These are phyloP conservation scores for Notothenia rossii DNA, from an alignment of 2,113 vertebrate genomes.

Conservation along the genomic window DNA sequence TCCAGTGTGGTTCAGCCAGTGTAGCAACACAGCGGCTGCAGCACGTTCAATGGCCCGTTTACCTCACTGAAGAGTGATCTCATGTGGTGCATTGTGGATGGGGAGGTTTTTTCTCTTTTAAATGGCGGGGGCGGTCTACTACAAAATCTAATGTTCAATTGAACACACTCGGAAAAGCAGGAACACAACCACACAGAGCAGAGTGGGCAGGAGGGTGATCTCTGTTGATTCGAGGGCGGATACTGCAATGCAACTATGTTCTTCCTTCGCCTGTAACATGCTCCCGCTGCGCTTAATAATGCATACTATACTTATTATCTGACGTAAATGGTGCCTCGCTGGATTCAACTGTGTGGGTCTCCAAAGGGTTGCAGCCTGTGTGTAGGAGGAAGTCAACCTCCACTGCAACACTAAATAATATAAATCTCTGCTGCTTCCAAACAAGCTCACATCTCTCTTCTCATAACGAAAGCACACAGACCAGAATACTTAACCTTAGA, in stretches of 20 bases:
- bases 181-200: constrained; percentile 58
- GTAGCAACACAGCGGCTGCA: constrained; percentile 20
- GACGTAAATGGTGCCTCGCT: constrained; percentile 29
- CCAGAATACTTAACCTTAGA: no score
- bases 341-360: constrained; percentile 32
- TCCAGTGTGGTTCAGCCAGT: constrained; percentile 36
- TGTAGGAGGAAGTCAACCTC: constrained; percentile 64
- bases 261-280: neutral
- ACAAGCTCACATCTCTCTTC: no score
- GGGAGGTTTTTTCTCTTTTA: constrained; percentile 44
- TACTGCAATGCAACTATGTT: constrained; percentile 4
- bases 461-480: no score
- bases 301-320: constrained; percentile 33
- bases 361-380: constrained; percentile 46
- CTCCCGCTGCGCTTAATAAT: constrained; percentile 17
- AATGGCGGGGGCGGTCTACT: constrained; percentile 59
- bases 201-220: constrained; percentile 49
- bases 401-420: constrained; percentile 48
- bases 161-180: constrained; percentile 48
- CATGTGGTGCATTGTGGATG: constrained; percentile 64
- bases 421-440: no score
- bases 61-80: constrained; percentile 44
- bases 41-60: constrained; percentile 20
- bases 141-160: constrained; percentile 64
- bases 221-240: constrained; percentile 47